Evolutionary conservation across 2,888 invertebrate genomes (phyloP).

Genomic region (Malthinus flaveolus): DNA sequence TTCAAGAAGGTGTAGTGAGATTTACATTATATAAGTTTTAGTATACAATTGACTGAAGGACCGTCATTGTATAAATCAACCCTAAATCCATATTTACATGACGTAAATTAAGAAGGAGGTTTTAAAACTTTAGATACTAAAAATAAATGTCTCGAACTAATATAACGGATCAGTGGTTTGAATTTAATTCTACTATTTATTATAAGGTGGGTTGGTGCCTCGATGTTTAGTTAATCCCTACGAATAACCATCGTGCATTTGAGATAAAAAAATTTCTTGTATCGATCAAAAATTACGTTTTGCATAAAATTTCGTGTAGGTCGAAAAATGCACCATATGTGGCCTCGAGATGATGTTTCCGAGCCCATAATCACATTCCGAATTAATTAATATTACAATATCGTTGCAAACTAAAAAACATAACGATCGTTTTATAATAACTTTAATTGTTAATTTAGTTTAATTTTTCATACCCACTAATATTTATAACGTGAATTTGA

Average conservation of each 20-base stretch:
- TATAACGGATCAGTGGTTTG: slow-evolving; percentile 28
- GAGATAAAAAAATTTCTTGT: not conserved
- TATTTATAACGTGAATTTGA: slow-evolving; percentile 22
- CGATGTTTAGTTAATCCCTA: slow-evolving; percentile 23
- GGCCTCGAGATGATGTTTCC: too few relatives aligned
- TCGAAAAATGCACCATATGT: too few relatives aligned
- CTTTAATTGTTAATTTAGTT: slow-evolving; percentile 10
- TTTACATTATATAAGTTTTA: not conserved
- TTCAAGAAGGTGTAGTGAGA: not conserved
- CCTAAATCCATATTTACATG: slow-evolving; percentile 41
- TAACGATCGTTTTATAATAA: not conserved
- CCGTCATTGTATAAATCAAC: slow-evolving; percentile 35
- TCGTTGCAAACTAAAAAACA: slow-evolving; percentile 20
- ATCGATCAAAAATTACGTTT: too few relatives aligned
- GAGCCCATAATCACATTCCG: too few relatives aligned
- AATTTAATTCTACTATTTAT: slow-evolving; percentile 29
- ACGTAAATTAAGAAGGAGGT: slow-evolving; percentile 36
- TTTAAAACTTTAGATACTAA: slow-evolving; percentile 26
- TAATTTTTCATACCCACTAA: slow-evolving; percentile 11
- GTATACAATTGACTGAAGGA: slow-evolving; percentile 17
- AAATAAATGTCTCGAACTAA: slow-evolving; percentile 29
- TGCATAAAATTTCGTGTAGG: too few relatives aligned
- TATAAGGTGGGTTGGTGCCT: slow-evolving; percentile 21
- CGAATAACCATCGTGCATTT: slow-evolving; percentile 6
- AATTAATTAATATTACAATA: too few relatives aligned